Percentiles rank a stretch among this genome's conserved stretches.
phyloP scores from a whole-genome alignment of 2,797 vertebrate species.

The Echiichthys vipera region DNA sequence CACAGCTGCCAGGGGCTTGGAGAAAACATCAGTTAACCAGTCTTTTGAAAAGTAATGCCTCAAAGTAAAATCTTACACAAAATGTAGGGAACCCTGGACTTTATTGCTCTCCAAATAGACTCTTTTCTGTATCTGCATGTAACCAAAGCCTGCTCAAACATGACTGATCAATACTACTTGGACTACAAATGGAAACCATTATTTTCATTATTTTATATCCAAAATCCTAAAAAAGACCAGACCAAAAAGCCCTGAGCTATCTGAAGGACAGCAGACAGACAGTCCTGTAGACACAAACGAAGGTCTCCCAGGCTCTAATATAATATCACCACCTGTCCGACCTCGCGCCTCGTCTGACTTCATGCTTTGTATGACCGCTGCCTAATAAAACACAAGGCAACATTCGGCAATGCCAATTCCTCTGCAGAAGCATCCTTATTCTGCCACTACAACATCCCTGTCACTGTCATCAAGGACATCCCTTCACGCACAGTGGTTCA shows the following conservation, averaged over 20 bases:
- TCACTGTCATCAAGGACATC: conserved; percentile 29
- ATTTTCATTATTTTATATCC: no score
- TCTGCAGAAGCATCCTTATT: background rate
- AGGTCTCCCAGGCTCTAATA: conserved; percentile 15
- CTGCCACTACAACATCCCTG: conserved; percentile 21
- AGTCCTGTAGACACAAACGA: conserved; percentile 11
- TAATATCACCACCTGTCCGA: conserved; percentile 33
- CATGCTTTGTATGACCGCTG: conserved; percentile 5
- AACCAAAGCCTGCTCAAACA: no score
- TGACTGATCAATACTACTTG: no score
- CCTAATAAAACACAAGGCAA: conserved; percentile 39
- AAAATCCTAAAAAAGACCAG: background rate
- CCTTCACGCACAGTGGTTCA: conserved; percentile 4
- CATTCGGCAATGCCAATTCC: background rate
- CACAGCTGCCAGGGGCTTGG: background rate
- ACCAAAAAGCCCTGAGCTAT: background rate
- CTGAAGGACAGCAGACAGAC: conserved; percentile 8
- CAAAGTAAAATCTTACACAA: no score
- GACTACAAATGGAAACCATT: no score
- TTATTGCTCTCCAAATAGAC: no score
- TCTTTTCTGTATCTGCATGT: no score
- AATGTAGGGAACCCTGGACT: no score
- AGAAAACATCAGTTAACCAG: background rate
- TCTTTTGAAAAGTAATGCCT: no score
- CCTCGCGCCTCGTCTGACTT: conserved; percentile 36